Base-by-base conservation (phyloP, 2,888 invertebrate species). In the Drosophila dives region DNA sequence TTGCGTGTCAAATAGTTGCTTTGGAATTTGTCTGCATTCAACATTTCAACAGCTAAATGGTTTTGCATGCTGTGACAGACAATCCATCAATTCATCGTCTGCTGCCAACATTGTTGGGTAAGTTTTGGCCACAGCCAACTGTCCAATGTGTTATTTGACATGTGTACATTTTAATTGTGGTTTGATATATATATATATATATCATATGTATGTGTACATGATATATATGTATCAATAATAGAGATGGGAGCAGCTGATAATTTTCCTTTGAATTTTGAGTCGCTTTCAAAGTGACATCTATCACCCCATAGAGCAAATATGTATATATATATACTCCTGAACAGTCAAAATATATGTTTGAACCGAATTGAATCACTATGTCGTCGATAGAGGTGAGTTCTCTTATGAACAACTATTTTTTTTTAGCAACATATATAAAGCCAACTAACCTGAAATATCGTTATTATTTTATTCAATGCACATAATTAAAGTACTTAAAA, bases 31-130 rank as follows among this genome's bases (percentile, higher is more conserved):
- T 62, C 55, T 55, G 58, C 80, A 64, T 75, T 80, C 76, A 29
- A 29, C 29, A 67, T 64, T 76, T 71, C 40, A 53, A 50, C 65
- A 73, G 54, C 80, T 80, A 80, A 82, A 78, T 72, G 82, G 54
- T 75, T 72, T 69, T 82, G 80, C 76, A 75, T 75, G 76, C 76
- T 70, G 36, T 50, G 58, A 45, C 42, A 65, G 36, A 68, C 81
- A 66, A 80, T 89, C 71, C 83, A 83, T 88, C 89, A 83, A 83
- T 83, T 67, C 55, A 64, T 36, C 51, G 66, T 49, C 59, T 75
- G 62, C 58, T 51, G 55, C 48, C 73, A 79, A 81, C 70, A 58
- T 73, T 79, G 78, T 70, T 70, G 36, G 74, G 51, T 54, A 77
- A 65, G 66, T 74, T 70, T 63, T 32, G 11, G 34, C 15, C 26